Conservation (phyloP, 2,888 invertebrate species). For the Chymomyza fuscimana region DNA sequence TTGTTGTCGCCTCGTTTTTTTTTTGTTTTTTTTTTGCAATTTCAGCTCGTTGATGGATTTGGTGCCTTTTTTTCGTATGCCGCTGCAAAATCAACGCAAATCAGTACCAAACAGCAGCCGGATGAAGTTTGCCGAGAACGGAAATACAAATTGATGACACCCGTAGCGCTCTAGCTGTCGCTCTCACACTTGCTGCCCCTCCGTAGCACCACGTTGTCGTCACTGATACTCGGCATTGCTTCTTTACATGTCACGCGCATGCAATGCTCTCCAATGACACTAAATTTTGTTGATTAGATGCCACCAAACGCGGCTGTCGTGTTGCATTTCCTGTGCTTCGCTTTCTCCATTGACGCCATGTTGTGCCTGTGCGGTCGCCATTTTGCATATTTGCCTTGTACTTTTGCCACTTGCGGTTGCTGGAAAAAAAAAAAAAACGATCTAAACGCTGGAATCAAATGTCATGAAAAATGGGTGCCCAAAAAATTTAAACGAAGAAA, state of each 20-base stretch:
- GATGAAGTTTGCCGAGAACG: conserved; percentile 10
- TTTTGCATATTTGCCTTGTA: conserved; percentile 15
- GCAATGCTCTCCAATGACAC: conserved; percentile 56
- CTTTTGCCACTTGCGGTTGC: background rate
- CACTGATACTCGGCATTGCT: conserved; percentile 57
- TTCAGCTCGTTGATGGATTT: conserved; percentile 73
- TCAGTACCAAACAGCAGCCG: conserved; percentile 52
- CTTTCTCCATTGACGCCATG: background rate
- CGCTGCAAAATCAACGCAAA: conserved; percentile 66
- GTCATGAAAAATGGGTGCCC: background rate
- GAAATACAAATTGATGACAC: conserved; percentile 72
- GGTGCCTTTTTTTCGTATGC: conserved; percentile 20
- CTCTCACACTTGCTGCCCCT: background rate
- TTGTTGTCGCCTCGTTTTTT: background rate
- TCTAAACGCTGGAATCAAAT: conserved; percentile 1
- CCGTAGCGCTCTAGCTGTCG: conserved; percentile 45
- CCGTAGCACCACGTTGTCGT: conserved; percentile 36
- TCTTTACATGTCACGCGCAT: conserved; percentile 56
- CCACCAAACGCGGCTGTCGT: conserved; percentile 34
- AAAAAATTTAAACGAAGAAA: background rate
- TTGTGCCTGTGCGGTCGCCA: conserved; percentile 9
- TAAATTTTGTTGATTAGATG: conserved; percentile 73
- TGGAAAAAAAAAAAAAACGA: conserved; percentile 5
- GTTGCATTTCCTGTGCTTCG: background rate
- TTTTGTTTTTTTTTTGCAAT: conserved; percentile 56